Evolutionary conservation across 2,888 invertebrate species (phyloP), one percentile per base, ranked within the genome.

Genomic region (Ormyrus rosae): DNA sequence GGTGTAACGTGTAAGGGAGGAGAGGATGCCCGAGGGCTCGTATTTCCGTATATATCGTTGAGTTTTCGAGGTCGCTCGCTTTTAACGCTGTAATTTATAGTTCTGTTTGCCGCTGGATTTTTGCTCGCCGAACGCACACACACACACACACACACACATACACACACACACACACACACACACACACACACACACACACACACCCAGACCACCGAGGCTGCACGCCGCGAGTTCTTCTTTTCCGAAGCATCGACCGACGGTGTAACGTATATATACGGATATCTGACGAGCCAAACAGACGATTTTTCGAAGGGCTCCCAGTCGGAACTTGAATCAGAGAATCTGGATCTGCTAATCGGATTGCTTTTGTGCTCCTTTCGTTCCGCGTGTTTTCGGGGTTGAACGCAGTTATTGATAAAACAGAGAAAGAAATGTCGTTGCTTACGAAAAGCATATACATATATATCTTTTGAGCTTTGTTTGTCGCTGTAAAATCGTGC

Each of bases 51-150:
- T 68, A 56, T 10, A 67, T 53, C 58, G 50, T n/a, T 50, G 71
- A 68, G 46, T 65, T 74, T 60, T 70, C 53, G 74, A 70, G 69
- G 74, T 75, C 70, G 46, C 60, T 67, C 63, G 69, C 50, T 73
- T 56, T 78, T 63, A 73, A 75, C 61, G 61, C 34, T 34, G 46
- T 67, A 75, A 75, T 75, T 80, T 80, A 75, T 75, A 71, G 75
- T 48, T 76, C 58, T 75, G 80, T 80, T 80, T 80, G 69, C 64
- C 10, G 48, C 65, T 7, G 60, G 8, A 63, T 46, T 73, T 61
- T 65, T 68, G n/a, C 76, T 64, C 50, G 50, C 13, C 46, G 19
- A 48, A 7, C 48, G 2, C 56, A 13, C 56, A 10, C 34, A 6
- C 64, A 46, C 63, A n/a, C 69, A 9, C 19, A 58, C 50, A 3